Evolutionary conservation across 2,888 invertebrate species (phyloP).

Genomic region (Bruchidius siliquastri): DNA sequence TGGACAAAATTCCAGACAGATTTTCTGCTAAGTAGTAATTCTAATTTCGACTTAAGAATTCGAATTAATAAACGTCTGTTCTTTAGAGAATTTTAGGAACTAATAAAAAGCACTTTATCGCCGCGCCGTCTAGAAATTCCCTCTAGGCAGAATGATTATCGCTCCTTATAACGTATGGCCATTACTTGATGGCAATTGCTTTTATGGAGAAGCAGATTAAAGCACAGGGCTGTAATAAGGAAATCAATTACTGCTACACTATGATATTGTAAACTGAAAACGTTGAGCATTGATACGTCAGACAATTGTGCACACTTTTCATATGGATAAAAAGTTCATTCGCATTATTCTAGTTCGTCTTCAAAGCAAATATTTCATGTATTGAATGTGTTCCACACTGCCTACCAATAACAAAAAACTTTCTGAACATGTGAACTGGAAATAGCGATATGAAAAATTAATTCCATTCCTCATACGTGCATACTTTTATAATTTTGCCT

Average conservation of each 20-base stretch:
- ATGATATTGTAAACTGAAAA: neutral
- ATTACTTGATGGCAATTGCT: neutral
- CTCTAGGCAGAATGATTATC: neutral
- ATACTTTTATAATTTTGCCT: no score
- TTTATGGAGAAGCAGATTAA: neutral
- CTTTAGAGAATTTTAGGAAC: neutral
- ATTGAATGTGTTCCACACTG: no score
- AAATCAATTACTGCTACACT: neutral
- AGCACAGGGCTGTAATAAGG: neutral
- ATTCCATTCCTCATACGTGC: no score
- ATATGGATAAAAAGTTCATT: no score
- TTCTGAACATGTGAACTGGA: no score
- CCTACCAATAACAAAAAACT: no score
- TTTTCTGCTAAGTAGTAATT: neutral
- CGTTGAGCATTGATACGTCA: neutral
- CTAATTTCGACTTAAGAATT: neutral
- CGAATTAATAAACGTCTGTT: neutral
- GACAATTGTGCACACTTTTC: no score
- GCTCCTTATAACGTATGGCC: neutral
- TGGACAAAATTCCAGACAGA: neutral
- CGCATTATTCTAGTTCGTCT: no score
- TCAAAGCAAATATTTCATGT: no score
- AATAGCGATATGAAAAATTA: no score
- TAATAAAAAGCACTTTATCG: neutral
- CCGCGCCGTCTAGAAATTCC: neutral